phyloP scores from a whole-genome alignment of 2,888 invertebrate genomes.

The Archaeoteleia sp. region DNA sequence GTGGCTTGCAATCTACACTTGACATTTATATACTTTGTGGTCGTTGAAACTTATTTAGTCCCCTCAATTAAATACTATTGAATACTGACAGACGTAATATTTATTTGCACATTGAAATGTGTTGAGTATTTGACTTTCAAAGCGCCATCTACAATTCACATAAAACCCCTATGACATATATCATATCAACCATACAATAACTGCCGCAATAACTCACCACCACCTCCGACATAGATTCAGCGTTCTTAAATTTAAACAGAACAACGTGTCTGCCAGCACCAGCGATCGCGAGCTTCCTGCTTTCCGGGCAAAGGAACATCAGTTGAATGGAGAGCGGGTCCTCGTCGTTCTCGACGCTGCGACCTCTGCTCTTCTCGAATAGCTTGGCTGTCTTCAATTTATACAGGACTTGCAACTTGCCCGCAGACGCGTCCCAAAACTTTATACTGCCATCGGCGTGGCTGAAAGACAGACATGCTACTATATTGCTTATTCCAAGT shows the following conservation, averaged over 20 bases:
- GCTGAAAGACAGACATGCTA: too few species aligned
- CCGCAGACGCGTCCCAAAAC: slow-evolving; percentile 99
- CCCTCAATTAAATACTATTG: too few species aligned
- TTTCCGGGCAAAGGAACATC: slow-evolving; percentile 94
- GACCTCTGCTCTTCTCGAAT: slow-evolving; percentile 84
- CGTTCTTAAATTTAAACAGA: slow-evolving; percentile 95
- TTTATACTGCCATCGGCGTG: slow-evolving; percentile 99
- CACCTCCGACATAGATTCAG: slow-evolving; percentile 89
- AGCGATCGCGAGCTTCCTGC: slow-evolving; percentile 90
- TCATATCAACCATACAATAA: too few species aligned
- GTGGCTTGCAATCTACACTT: too few species aligned
- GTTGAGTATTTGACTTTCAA: too few species aligned
- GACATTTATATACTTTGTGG: too few species aligned
- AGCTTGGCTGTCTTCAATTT: slow-evolving; percentile 97
- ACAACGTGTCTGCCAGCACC: slow-evolving; percentile 95
- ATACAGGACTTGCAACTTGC: slow-evolving; percentile 96
- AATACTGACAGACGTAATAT: too few species aligned
- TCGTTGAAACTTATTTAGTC: too few species aligned
- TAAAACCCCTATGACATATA: too few species aligned
- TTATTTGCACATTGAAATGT: too few species aligned
- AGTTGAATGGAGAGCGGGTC: slow-evolving; percentile 94
- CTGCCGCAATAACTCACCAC: slow-evolving; percentile 78
- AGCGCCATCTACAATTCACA: too few species aligned
- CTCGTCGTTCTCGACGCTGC: slow-evolving; percentile 83
- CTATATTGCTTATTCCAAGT: too few species aligned